Base-by-base conservation (phyloP, 2,797 vertebrate species). In the Arctocebus calabarensis region DNA sequence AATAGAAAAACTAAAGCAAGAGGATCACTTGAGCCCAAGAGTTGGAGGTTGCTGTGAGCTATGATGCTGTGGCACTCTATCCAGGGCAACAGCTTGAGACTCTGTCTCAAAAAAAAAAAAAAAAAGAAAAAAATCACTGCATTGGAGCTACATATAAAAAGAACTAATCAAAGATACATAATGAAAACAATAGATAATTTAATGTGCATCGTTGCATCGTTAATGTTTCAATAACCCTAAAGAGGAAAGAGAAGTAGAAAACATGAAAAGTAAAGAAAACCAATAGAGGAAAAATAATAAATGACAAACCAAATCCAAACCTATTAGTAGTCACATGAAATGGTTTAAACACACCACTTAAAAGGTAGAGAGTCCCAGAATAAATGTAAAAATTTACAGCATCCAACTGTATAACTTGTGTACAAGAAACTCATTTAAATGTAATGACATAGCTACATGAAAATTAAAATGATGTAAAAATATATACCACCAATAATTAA, bases 171-270 rank as follows among this genome's bases (percentile, higher is more conserved):
- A 75, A 90, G 19, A 68, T 89, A 81, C 37, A 66, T 84, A 73
- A 74, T 86, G 55, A 84, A 94, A 91, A 6, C 19, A 88, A 84
- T 48, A 73, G 43, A 78, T 78, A 55, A 71, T 61, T 78, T 43
- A 82, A 61, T 19, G 68, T 81, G 10, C 17, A 81, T 90, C 62
- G 32, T 17, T 90, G 7, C 17, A 81, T 90, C 57, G 32, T 17
- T 90, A 75, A 74, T 87, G 23, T 87, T 84, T 14, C n/a, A 92
- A 83, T 83, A 78, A 84, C 7, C 12, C 34, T 52, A 84, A 59
- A 90, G 70, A 40, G 37, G 64, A 59, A 22, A 29, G 22, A 78
- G 81, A 27, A 70, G 25, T 77, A 16, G 43, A 87, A 70, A 55
- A 84, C 75, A n/a, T 20, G 25, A 59, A 94, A 73, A 79, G 20